Evolutionary conservation across 2,113 vertebrate species (phyloP), one percentile per base, ranked within the genome.

Genomic region (Ailuropoda melanoleuca): DNA sequence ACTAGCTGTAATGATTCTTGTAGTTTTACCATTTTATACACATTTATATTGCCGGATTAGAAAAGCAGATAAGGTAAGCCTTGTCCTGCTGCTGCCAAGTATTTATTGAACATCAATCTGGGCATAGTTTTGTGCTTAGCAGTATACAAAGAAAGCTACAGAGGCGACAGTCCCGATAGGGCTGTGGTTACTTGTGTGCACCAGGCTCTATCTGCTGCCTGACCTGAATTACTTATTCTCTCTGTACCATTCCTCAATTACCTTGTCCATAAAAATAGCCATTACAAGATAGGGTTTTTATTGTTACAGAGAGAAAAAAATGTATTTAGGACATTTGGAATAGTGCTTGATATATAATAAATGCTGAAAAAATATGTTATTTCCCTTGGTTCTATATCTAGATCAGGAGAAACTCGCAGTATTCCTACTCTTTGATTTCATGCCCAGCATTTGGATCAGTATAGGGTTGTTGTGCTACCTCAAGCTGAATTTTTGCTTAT

Each of bases 401-500:
- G 37, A 31, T 34, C 9, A 78, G 24, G 29, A 74, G n/a, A 95
- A 92, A 83, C 6, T 94, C 17, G 23, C 17, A 82, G 46, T 82
- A 21, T 84, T n/a, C 0, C 1, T 72, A 86, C 1, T 2, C 53
- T 92, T 72, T 8, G 17, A 70, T 95, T 92, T 97, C 77, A 66
- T 94, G 72, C 13, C 24, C 24, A 58, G 19, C 14, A 21, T 90
- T 94, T 98, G 85, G 70, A 74, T 84, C 46, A 58, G 21, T 74
- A 84, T n/a, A 93, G 55, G 23, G 58, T 91, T 88, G 66, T 60
- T 74, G 15, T 88, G 23, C 24, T 26, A 87, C 48, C 23, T 50
- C 12, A 66, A 84, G 39, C 3, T 95, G 39, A 80, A 24, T 37
- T 91, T 97, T 90, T 70, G 37, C 14, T 68, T 96, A 48, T 89